These are phyloP conservation scores for Drosophila eugracilis DNA, from an alignment of 1,140 invertebrate genomes.

Conservation along the genomic window DNA sequence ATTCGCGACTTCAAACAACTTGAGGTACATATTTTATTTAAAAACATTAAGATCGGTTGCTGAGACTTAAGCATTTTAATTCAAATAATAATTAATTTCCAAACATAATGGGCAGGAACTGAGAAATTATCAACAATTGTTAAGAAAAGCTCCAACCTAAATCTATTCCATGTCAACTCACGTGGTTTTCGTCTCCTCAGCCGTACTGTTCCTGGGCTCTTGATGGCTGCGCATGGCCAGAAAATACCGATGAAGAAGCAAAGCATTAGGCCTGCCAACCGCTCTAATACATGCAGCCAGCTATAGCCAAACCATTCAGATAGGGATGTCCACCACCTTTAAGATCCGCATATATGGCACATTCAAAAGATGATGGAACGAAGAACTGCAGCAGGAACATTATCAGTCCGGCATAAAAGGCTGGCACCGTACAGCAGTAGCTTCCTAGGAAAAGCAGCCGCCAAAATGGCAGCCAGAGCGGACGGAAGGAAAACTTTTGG, in stretches of 20 bases:
- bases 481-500: slow-evolving; percentile 98
- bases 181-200: slow-evolving; percentile 79
- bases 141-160: too few relatives aligned
- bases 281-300: slow-evolving; percentile 98
- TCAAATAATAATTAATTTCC: too few relatives aligned
- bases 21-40: too few relatives aligned
- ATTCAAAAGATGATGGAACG: slow-evolving; percentile 96
- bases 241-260: slow-evolving; percentile 87
- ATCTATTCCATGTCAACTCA: slow-evolving; percentile 66
- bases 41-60: too few relatives aligned
- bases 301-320: slow-evolving; percentile 98
- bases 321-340: slow-evolving; percentile 99
- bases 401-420: slow-evolving; percentile 91
- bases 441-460: slow-evolving; percentile 96
- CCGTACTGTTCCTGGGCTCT: slow-evolving; percentile 76
- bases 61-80: too few relatives aligned
- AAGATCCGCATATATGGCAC: slow-evolving; percentile 98
- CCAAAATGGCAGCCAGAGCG: slow-evolving; percentile 95
- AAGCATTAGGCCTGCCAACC: slow-evolving; percentile 96
- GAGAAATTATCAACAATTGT: too few relatives aligned
- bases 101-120: too few relatives aligned
- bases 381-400: slow-evolving; percentile 94
- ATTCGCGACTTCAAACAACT: too few relatives aligned
- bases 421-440: slow-evolving; percentile 97
- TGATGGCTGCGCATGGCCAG: slow-evolving; percentile 75